Evolutionary conservation across 2,113 vertebrate genomes (phyloP), one percentile per base, ranked within the genome.

Genomic region (Elachura formosa): DNA sequence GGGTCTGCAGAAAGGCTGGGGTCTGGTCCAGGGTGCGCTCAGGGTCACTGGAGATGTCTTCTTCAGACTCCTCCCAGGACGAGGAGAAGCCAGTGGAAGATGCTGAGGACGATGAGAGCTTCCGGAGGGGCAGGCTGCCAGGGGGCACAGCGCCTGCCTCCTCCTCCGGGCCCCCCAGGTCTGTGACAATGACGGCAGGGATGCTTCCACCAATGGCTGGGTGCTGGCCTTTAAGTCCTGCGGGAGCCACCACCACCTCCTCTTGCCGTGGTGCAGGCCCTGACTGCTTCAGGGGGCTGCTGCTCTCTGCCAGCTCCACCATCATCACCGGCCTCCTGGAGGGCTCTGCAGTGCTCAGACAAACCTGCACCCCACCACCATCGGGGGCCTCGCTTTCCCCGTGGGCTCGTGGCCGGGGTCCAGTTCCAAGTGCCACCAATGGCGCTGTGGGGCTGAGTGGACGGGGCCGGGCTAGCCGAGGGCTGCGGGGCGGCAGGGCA

Each of bases 61-160:
- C 99, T 93, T 99, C 99, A 0, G 99, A 99, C 93, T 99, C 99
- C 45, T 99, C 99, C 97, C 98, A 99, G 71, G 99, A 99, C 2
- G 99, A 99, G 58, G 99, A 99, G 97, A 99, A 99, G 45, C 99
- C 99, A 0, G 99, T 98, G 45, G 99, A 99, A 68, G 99, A 99
- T 12, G 99, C 98, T 0, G 99, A 99, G 38, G 99, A 99, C 2
- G 99, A 99, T 0, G 99, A 99, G 80, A 99, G 98, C 93, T 99
- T 99, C 93, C 99, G 97, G 69, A 98, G 84, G 2, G 98, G 97
- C 89, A 98, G 93, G 93, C 87, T 98, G 24, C 97, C 93, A 24
- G 85, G 97, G 36, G 97, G 96, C 97, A 98, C 59, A 33, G 97
- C 73, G 46, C 98, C 97, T 4, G 20, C 84, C 72, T 98, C 98